These are phyloP conservation scores for Fregetta grallaria DNA, from an alignment of 2,113 vertebrate genomes.

Conservation along the genomic window DNA sequence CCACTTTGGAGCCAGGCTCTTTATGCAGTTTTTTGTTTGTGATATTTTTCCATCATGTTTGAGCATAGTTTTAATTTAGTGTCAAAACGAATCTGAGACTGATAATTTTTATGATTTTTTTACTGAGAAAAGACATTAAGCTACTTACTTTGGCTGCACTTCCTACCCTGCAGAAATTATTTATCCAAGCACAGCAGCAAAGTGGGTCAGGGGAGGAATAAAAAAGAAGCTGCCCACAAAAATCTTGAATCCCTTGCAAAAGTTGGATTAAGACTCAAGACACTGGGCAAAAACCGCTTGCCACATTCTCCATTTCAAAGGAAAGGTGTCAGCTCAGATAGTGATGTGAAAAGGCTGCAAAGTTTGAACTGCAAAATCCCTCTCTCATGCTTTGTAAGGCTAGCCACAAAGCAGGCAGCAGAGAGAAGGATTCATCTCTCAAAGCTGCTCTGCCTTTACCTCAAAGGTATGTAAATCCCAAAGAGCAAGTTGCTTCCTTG, in stretches of 20 bases:
- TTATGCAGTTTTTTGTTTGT: background rate
- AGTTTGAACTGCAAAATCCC: background rate
- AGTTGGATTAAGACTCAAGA: constrained; percentile 26
- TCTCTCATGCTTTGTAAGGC: background rate
- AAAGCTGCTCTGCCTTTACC: background rate
- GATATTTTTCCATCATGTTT: background rate
- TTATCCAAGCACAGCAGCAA: constrained; percentile 46
- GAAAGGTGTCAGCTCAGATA: constrained; percentile 23
- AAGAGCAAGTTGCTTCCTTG: background rate
- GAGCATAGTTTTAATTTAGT: constrained; percentile 23
- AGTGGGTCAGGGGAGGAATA: constrained; percentile 1
- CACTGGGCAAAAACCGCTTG: background rate
- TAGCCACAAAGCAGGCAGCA: background rate
- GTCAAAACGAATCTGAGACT: constrained; percentile 38
- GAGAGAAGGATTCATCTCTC: background rate
- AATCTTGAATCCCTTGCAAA: constrained; percentile 57
- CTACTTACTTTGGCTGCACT: constrained; percentile 56
- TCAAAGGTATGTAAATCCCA: constrained; percentile 12
- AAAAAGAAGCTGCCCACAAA: background rate
- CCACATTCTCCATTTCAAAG: constrained; percentile 19
- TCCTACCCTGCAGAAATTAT: constrained; percentile 42
- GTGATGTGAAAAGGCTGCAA: background rate
- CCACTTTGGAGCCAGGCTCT: background rate
- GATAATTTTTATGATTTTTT: constrained; percentile 50
- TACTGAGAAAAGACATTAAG: constrained; percentile 44